Base-by-base conservation (phyloP, 2,113 vertebrate genomes). In the Cephalopholis sonnerati region DNA sequence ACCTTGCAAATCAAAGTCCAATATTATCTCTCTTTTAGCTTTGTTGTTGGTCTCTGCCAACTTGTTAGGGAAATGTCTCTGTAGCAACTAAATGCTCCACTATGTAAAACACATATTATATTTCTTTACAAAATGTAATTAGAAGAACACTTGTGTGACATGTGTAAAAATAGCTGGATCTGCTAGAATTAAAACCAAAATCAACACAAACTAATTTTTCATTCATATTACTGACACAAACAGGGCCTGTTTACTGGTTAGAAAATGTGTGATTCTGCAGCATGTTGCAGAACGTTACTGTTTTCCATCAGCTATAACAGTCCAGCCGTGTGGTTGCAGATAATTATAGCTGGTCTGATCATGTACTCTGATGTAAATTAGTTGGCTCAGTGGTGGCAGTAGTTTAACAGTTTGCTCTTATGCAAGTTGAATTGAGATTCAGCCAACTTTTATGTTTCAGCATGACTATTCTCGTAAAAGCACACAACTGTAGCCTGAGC, bases 351-450 rank as follows among this genome's bases (percentile, higher is more conserved):
- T 22, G 53, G 29, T 61, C 71, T 62, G 32, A 44, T 68, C 71
- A 68, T 68, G 41, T 62, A 29, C 41, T 51, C 51, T 59, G 53
- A 65, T 66, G 69, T 27, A 58, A 39, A 66, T 58, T 4, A 66
- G n/a, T 66, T 48, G 69, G n/a, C 29, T 51, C 63, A 59, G 48
- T 64, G 27, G 27, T 70, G 66, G 39, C 55, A 32, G 24, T 13
- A 18, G 64, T 48, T 41, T n/a, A 41, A 71, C 17, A 29, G 48
- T 54, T 29, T 76, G 7, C 57, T 63, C 10, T 54, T 4, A 50
- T 59, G 62, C 41, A 71, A 70, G 46, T 17, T 62, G 29, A 54
- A 41, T 62, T 65, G 4, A 39, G 22, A 55, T 55, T 25, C 57
- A 55, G n/a, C 29, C 54, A 69, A 22, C 6, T 3, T 17, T 59